phyloP scores from a whole-genome alignment of 2,113 vertebrate species.

The Forbesichthys papilliferus region DNA sequence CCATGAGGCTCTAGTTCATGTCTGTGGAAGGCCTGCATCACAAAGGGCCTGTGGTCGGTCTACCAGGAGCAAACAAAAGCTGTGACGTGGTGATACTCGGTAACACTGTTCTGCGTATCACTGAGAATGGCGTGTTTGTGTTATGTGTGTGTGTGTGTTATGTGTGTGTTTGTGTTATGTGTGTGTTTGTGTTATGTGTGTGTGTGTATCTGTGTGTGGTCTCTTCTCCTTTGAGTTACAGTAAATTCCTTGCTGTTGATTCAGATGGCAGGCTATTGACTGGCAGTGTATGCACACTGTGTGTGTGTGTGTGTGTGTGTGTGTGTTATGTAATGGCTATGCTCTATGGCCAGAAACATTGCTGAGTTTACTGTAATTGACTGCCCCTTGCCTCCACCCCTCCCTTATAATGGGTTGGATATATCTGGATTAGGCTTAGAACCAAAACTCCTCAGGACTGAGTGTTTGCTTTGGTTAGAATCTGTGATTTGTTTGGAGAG shows the following conservation, averaged over 20 bases:
- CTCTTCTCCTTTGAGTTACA: conserved; percentile 15
- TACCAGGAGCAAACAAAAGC: conserved; percentile 29
- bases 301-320: conserved; percentile 10
- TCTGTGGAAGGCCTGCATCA: conserved; percentile 24
- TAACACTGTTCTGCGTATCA: not conserved
- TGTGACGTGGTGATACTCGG: conserved; percentile 35
- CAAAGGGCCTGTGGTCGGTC: conserved; percentile 37
- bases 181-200: conserved; percentile 1
- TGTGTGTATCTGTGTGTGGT: not conserved
- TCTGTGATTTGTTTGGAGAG: too few relatives aligned
- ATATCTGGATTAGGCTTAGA: not conserved
- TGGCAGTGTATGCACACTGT: conserved; percentile 14
- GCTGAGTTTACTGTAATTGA: conserved; percentile 4
- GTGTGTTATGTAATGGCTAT: conserved; percentile 51
- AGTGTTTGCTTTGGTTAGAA: too few relatives aligned
- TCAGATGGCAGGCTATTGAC: conserved; percentile 30
- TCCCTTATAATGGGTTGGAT: not conserved
- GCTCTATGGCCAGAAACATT: conserved; percentile 39
- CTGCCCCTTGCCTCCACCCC: conserved; percentile 9
- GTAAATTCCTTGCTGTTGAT: conserved; percentile 12
- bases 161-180: too few relatives aligned
- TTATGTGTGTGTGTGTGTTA: too few relatives aligned
- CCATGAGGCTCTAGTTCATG: conserved; percentile 32
- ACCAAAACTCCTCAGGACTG: not conserved
- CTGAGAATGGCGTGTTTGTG: not conserved